Evolutionary conservation across 1,140 invertebrate species (phyloP).

Genomic region (Bombus polaris): DNA sequence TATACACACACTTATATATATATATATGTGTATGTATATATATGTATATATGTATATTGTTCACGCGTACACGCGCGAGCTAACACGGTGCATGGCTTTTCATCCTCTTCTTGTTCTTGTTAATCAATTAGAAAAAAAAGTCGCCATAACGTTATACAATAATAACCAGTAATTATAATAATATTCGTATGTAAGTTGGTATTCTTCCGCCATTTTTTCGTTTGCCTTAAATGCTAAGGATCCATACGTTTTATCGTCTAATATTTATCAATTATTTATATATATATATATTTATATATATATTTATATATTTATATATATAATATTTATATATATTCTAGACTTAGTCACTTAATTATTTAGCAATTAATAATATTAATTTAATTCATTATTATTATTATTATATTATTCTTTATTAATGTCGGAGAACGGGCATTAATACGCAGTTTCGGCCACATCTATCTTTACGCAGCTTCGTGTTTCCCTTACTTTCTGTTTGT

Average conservation of each 20-base stretch:
- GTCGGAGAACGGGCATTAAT: conserved; percentile 80
- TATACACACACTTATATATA: conserved; percentile 24
- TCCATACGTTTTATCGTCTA: conserved; percentile 77
- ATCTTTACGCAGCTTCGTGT: conserved; percentile 47
- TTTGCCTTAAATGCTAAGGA: conserved; percentile 74
- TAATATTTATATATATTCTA: conserved; percentile 74
- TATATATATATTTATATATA: conserved; percentile 69
- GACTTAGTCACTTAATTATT: conserved; percentile 79
- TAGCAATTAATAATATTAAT: conserved; percentile 80
- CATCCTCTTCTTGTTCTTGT: conserved; percentile 34
- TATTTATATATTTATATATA: conserved; percentile 74
- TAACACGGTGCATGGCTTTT: conserved; percentile 22
- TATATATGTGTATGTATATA: conserved; percentile 28
- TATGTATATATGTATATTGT: conserved; percentile 37
- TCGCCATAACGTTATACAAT: conserved; percentile 71
- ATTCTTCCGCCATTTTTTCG: conserved; percentile 68
- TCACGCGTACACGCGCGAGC: conserved; percentile 26
- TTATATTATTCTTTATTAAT: conserved; percentile 80
- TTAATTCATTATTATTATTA: conserved; percentile 79
- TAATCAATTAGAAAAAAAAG: conserved; percentile 68
- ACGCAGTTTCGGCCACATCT: conserved; percentile 74
- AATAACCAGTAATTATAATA: conserved; percentile 67
- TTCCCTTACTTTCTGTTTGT: conserved; percentile 13
- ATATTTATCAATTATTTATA: conserved; percentile 80
- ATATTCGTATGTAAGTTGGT: conserved; percentile 77